Conservation (phyloP, 2,797 vertebrate species). For the Euthynnus affinis region DNA sequence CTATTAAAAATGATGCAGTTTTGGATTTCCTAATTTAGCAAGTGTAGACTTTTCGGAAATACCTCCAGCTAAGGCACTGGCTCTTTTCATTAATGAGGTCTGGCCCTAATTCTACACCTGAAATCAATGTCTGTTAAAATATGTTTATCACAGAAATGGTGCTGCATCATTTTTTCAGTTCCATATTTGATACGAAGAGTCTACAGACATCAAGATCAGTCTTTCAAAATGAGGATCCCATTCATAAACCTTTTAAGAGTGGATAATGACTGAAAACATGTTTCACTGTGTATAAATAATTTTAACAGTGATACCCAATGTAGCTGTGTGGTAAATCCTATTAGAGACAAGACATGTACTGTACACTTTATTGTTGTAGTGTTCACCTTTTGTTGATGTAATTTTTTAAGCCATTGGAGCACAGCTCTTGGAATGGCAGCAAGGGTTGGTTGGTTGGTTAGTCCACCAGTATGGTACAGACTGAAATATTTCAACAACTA, state of each 20-base stretch:
- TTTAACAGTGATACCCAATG: too few species aligned
- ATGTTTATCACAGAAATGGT: constrained; percentile 13
- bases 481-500: too few species aligned
- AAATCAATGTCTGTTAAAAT: neutral
- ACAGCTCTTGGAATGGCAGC: too few species aligned
- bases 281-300: too few species aligned
- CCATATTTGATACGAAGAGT: constrained; percentile 5
- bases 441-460: too few species aligned
- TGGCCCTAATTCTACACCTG: neutral
- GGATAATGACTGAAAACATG: too few species aligned
- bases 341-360: too few species aligned
- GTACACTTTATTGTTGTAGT: too few species aligned
- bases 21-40: constrained; percentile 5
- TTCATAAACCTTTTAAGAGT: neutral
- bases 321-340: too few species aligned
- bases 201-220: neutral
- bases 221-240: neutral
- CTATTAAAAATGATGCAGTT: neutral
- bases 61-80: neutral
- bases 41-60: constrained; percentile 4
- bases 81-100: constrained; percentile 5
- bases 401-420: too few species aligned
- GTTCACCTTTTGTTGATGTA: too few species aligned
- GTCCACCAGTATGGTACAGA: too few species aligned
- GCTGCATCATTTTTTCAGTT: constrained; percentile 11